Evolutionary conservation across 2,888 invertebrate species (phyloP), one percentile per base, ranked within the genome.

Genomic region (Odontocerum albicorne): DNA sequence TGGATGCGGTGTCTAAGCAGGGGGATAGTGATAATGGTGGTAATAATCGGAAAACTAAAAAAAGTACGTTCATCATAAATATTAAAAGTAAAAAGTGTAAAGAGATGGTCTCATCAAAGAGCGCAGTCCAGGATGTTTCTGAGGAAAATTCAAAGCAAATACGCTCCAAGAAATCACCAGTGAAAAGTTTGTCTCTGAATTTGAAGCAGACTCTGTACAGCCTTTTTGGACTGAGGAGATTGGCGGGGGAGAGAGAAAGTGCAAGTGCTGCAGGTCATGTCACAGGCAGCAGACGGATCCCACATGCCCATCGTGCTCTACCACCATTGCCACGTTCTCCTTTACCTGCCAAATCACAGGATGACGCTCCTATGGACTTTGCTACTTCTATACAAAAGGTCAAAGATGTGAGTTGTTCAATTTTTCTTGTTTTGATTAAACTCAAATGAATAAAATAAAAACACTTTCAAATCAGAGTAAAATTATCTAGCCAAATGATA

Each of bases 341-440:
- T 7, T 6, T 21, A 4, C 10, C 32, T 13, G 10, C 4, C 32
- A 38, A 38, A 13, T 4, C 6, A 3, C 40, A 45, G 17, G 74
- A 72, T 3, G 79, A 82, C 40, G 80, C 82, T 45, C 77, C 83
- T 35, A 83, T 88, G 73, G 93, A 94, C 71, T 94, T 94, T 72
- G 91, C 93, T 33, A 88, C 91, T 20, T 94, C 92, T 64, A 92
- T 95, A 67, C 90, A 93, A 70, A 91, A 90, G 81, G 94, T 95
- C 49, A 94, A 94, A 82, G 92, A 94, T 77, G 93, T 93, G 78
- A 83, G 90, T 83, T 27, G 27, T 27, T 27, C 27, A 4, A 27
- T 27, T 10, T 10, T 27, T 16, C 20, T 20, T 49, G n/a, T 50
- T 56, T 15, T 31, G 15, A 21, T 27, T 35, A 32, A 35, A 54